These are phyloP conservation scores for Megaceryle alcyon DNA, from an alignment of 2,797 vertebrate genomes.

Conservation along the genomic window DNA sequence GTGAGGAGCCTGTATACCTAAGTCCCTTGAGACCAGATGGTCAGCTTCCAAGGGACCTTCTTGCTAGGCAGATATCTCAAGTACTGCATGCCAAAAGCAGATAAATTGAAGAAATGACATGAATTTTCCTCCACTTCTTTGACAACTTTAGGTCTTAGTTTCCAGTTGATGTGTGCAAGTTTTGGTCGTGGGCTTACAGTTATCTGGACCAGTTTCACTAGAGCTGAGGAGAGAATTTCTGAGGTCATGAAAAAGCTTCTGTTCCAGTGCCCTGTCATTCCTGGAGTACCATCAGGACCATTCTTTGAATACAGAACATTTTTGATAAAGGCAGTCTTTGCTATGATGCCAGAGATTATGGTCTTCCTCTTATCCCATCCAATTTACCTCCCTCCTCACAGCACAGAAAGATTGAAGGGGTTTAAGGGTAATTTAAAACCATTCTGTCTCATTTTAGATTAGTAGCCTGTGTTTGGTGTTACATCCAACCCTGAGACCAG, in stretches of 20 bases:
- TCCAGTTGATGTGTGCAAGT: background rate
- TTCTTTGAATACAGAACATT: background rate
- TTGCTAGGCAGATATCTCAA: background rate
- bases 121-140: background rate
- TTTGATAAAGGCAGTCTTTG: background rate
- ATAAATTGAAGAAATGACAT: background rate
- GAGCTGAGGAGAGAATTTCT: background rate
- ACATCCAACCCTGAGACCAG: background rate
- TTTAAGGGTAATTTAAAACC: background rate
- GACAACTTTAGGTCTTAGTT: background rate
- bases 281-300: background rate
- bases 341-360: background rate
- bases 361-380: background rate
- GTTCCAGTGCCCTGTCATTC: background rate
- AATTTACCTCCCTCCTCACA: background rate
- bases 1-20: fast-evolving
- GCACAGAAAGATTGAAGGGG: background rate
- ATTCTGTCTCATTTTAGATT: background rate
- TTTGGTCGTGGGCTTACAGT: background rate
- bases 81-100: background rate
- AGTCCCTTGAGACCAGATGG: background rate
- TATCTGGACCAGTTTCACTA: slow-evolving; percentile 6
- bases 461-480: background rate
- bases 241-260: background rate
- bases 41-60: background rate